Base-by-base conservation (phyloP, 2,113 vertebrate genomes). In the Illadopsis cleaveri region DNA sequence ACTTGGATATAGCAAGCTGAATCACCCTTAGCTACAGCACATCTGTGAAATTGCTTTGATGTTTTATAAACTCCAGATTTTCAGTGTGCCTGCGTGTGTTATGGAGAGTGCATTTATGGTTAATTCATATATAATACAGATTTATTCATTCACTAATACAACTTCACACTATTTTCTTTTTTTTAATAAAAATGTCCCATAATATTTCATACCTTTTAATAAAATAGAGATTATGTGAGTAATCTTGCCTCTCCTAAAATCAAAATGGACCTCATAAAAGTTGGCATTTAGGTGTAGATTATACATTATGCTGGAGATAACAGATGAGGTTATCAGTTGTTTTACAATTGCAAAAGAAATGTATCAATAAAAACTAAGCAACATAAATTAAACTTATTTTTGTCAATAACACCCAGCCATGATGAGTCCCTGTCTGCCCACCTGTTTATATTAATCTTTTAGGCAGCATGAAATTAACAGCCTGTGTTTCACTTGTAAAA, bases 241-340 rank as follows among this genome's bases (percentile, higher is more conserved):
- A 94, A 95, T 94, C 93, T 92, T 86, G 79, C 94, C 57, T 95
- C 51, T 76, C 50, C 45, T 57, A 75, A 89, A 88, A 44, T 92
- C 82, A 91, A 91, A 96, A 97, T 33, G 38, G 56, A 44, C 45
- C 77, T 95, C 94, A 97, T 97, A 97, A 98, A 97, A 97, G 81
- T 37, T 93, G 91, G 66, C 95, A 97, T 95, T 97, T 97, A 95
- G 64, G 50, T 90, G 81, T 66, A 95, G 94, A 86, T 80, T 94
- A 91, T 82, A 89, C 6, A 58, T 95, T 95, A 96, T 71, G 47
- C 71, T 94, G 53, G 82, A 93, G 77, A 96, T 94, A 97, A 96
- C 54, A 96, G 83, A 96, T 91, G 82, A 97, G 72, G 40, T 78
- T 96, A 94, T 96, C 83, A 75, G 80, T 73, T 94, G 70, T 89